Base-by-base conservation (phyloP, 2,113 vertebrate genomes). In the Campylomormyrus tamandua region DNA sequence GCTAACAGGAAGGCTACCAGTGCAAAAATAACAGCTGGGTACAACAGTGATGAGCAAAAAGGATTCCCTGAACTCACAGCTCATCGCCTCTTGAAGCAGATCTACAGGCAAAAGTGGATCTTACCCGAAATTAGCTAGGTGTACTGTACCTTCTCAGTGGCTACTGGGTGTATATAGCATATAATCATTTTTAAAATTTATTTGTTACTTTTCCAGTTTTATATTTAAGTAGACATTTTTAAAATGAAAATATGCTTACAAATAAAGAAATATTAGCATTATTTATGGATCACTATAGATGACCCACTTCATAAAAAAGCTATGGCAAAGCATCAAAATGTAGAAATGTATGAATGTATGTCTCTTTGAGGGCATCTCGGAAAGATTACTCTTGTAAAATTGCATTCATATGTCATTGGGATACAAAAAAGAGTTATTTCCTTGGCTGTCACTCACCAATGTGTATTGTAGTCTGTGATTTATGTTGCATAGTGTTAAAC, bases 401-500 rank as follows among this genome's bases (percentile, higher is more conserved):
- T 88, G 90, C 91, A 90, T 90, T 91, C 85, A 90, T 87, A 88
- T 92, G 93, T 93, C 92, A 91, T 90, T 83, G 58, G 84, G 58
- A 90, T 56, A 66, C 66, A 27, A 90, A 90, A 86, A 90, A 90
- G 90, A 92, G 91, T 92, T 92, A 93, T 93, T 93, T 92, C 93
- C 91, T 89, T 93, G 93, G 92, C 93, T 92, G 91, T 93, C 92
- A 91, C 89, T 93, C 91, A 91, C 90, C 86, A 90, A 89, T 91
- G 92, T 93, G 91, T 91, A 92, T 92, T 93, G 91, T 92, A 91
- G 91, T 90, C 92, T 89, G 89, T 93, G 93, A 93, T 92, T 92
- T 92, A 93, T 93, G 93, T 92, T 92, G 91, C 84, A 92, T 91
- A 91, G 89, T 90, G 91, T 93, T 91, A 91, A 90, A 90, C 93